Evolutionary conservation across 1,140 invertebrate species (phyloP).

Genomic region (Bombus haemorrhoidalis): DNA sequence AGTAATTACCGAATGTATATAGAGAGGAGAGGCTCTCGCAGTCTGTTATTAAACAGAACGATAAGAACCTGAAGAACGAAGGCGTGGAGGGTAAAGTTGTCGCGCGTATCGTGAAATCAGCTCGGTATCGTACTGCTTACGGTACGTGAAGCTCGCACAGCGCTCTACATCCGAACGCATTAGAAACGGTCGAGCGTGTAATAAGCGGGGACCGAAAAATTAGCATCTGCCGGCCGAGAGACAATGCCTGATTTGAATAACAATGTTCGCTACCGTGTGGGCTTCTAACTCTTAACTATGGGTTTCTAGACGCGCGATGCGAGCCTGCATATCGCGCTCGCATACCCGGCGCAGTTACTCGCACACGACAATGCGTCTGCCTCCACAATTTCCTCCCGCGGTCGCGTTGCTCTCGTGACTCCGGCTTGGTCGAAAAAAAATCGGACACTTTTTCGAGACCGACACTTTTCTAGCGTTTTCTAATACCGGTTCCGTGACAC

Average conservation of each 20-base stretch:
- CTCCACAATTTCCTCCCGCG: conserved; percentile 64
- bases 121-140: conserved; percentile 16
- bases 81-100: not conserved
- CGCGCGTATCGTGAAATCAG: not conserved
- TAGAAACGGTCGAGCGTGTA: conserved; percentile 78
- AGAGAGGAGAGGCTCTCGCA: conserved; percentile 13
- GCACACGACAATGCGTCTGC: conserved; percentile 61
- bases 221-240: conserved; percentile 76
- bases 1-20: conserved; percentile 28
- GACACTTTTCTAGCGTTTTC: not conserved
- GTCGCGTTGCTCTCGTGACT: conserved; percentile 35
- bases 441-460: not conserved
- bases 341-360: conserved; percentile 14
- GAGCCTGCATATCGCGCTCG: conserved; percentile 61
- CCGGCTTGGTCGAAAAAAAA: not conserved
- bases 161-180: conserved; percentile 78
- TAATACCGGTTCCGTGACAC: conserved; percentile 8
- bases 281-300: conserved; percentile 77
- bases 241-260: conserved; percentile 82
- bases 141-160: not conserved
- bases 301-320: conserved; percentile 65
- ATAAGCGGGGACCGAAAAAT: conserved; percentile 78
- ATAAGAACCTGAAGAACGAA: not conserved
- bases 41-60: conserved; percentile 38
- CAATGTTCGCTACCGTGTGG: conserved; percentile 82